Conservation (phyloP, 2,888 invertebrate species). For the Xanthia togata region DNA sequence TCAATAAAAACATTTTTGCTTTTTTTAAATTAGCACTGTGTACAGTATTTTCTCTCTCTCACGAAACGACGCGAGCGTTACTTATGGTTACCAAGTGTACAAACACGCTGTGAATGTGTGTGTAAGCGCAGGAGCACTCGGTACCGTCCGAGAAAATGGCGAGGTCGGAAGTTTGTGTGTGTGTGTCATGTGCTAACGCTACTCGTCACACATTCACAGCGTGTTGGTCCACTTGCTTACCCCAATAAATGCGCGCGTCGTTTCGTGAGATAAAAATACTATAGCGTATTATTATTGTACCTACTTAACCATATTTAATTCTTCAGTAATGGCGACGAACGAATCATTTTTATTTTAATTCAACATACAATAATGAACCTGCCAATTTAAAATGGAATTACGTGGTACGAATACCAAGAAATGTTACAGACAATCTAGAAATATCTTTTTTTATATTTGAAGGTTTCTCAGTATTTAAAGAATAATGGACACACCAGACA, state of each 20-base stretch:
- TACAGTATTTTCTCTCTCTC: too few relatives aligned
- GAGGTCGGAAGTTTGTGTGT: too few relatives aligned
- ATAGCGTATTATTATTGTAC: not conserved
- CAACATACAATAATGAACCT: not conserved
- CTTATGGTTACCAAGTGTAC: too few relatives aligned
- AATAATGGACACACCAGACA: not conserved
- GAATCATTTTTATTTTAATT: not conserved
- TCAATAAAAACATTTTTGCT: not conserved
- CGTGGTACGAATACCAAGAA: not conserved
- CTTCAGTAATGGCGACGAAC: not conserved
- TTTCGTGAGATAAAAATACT: too few relatives aligned
- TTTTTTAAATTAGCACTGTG: not conserved
- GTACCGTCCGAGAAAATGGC: too few relatives aligned
- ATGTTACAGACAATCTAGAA: not conserved
- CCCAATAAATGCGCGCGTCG: too few relatives aligned
- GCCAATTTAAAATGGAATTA: not conserved
- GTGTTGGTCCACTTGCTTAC: too few relatives aligned
- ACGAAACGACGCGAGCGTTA: too few relatives aligned
- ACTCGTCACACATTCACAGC: too few relatives aligned
- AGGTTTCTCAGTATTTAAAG: not conserved
- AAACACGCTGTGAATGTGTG: too few relatives aligned
- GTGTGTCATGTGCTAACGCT: too few relatives aligned
- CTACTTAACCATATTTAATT: not conserved
- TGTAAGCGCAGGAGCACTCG: too few relatives aligned
- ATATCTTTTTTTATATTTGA: not conserved